Evolutionary conservation across 1,140 invertebrate species (phyloP), one percentile per base, ranked within the genome.

Genomic region (Drosophila ogumai): DNA sequence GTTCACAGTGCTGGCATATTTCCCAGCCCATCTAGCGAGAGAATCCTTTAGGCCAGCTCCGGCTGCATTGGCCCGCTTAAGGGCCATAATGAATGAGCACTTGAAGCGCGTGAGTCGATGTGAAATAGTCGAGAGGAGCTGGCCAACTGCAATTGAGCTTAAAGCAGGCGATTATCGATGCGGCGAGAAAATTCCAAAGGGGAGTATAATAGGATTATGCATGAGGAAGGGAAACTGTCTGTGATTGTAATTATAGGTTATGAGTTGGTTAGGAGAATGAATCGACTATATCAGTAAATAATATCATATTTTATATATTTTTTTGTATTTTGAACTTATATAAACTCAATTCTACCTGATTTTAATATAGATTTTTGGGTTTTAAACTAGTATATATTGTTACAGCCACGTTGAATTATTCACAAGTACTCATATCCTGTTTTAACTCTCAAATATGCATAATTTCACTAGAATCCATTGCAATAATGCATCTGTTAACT

Each of bases 51-150:
- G 54, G 68, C 68, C 64, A 22, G 10, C n/a, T 34, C 36, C 13
- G 15, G 15, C 38, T 50, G 44, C 66, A 34, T 34, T 50, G 36
- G 7, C 15, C 36, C 44, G 36, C 55, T 72, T 72, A 59, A 50
- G 52, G 66, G 54, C 52, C 67, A 47, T 73, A 73, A 73, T 73
- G 54, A 73, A 73, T 72, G 54, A 67, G 44, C 43, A 36, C 69
- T 73, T 41, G 54, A 59, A 43, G 36, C 67, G 69, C 67, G 67
- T 50, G 67, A 71, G 34, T n/a, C 47, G 34, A 49, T 67, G 66
- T 44, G 64, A 57, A 72, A 49, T 44, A 41, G n/a, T 50, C 36
- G 31, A 71, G 36, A 6, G n/a, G 41, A 57, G 43, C 47, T 67
- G 31, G 34, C 68, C 40, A 41, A 25, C 49, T 56, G 49, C 67